Evolutionary conservation across 2,888 invertebrate genomes (phyloP).

Genomic region (Sceliomorpha sp.): DNA sequence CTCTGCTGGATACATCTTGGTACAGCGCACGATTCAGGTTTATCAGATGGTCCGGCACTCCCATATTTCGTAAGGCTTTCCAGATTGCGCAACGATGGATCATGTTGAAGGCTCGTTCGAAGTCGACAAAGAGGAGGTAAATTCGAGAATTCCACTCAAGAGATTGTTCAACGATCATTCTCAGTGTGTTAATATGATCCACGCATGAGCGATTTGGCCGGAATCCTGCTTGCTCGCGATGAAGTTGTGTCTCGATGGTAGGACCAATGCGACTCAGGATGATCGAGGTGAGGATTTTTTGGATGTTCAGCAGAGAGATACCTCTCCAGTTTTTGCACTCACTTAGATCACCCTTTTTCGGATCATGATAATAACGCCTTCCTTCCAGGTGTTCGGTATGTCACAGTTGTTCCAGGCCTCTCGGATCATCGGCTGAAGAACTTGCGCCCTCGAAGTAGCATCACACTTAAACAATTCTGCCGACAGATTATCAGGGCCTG

Average conservation of each 20-base stretch:
- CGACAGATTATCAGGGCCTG: constrained; percentile 13
- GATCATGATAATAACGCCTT: constrained; percentile 10
- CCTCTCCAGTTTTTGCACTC: too few relatives aligned
- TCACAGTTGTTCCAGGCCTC: constrained; percentile 14
- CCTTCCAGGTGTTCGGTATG: constrained; percentile 8
- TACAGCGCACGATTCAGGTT: constrained; percentile 15
- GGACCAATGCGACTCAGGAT: constrained; percentile 10
- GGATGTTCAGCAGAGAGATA: constrained; percentile 7
- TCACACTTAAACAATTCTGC: constrained; percentile 17
- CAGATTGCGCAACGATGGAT: constrained; percentile 14
- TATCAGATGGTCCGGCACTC: constrained; percentile 11
- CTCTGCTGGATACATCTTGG: constrained; percentile 11
- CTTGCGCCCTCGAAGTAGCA: constrained; percentile 2
- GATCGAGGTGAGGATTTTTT: constrained; percentile 18
- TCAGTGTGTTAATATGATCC: constrained; percentile 17
- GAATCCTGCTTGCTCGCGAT: constrained; percentile 20
- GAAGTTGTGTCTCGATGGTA: constrained; percentile 13
- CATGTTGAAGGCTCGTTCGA: constrained; percentile 15
- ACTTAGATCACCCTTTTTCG: constrained; percentile 10
- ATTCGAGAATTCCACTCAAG: constrained; percentile 11
- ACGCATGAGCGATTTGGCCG: constrained; percentile 22
- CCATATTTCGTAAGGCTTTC: constrained; percentile 10
- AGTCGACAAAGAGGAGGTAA: constrained; percentile 16
- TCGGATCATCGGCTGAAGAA: constrained; percentile 13
- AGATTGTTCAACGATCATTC: constrained; percentile 15